Base-by-base conservation (phyloP, 2,888 invertebrate species). In the Cephalotes varians region DNA sequence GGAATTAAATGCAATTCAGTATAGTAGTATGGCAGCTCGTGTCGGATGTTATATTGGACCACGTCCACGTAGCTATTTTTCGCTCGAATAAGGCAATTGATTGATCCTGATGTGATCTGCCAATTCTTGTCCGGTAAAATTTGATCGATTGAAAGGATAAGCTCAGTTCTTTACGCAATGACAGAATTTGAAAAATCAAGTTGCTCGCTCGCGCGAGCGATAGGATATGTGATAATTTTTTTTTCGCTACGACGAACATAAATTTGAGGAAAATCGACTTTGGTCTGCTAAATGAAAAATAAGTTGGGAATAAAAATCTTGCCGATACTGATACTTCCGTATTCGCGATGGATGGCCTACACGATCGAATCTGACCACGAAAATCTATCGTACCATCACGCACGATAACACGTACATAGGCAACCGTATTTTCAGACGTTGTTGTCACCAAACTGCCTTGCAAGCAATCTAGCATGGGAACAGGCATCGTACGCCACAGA, bases 391-490 rank as follows among this genome's bases (percentile, higher is more conserved):
- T 10, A n/a, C 10, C 21, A 54, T 15, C 54, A 15, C 18, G 67
- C 15, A 44, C 58, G 2, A 7, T 12, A n/a, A 12, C 58, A 34
- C 31, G 15, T 12, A 28, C 18, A 18, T 37, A n/a, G 56, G 28
- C 28, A 12, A 18, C 21, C 37, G 28, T 37, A 65, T 65, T 76
- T 76, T 65, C 76, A 54, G 21, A 54, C 76, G 31, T 31, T 28
- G 40, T 65, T 65, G 65, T 74, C 49, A 51, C 15, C 18, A 21
- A 67, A 77, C 31, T 67, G 40, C 54, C 76, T 77, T 76, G 51
- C 51, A 65, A 76, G 65, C 74, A 74, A 37, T 74, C 25, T 74
- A 51, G 64, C 65, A 54, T 40, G 15, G 54, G 67, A 69, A 40
- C 76, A 40, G 31, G 65, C 76, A 54, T 40, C 28, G n/a, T 64